Evolutionary conservation across 2,113 vertebrate species (phyloP).

Genomic region (Amblyornis subalaris): DNA sequence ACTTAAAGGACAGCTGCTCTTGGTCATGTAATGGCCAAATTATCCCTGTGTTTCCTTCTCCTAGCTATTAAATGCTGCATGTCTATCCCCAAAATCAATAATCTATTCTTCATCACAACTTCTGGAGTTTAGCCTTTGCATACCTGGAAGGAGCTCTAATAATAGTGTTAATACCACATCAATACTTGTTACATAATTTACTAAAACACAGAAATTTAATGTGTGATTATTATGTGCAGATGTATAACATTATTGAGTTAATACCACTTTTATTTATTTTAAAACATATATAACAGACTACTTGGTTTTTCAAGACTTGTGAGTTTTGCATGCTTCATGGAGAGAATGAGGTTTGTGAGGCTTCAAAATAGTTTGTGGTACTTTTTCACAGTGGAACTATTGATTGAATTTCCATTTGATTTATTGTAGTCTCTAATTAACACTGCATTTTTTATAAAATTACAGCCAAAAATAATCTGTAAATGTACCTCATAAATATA

Average conservation of each 20-base stretch:
- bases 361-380: neutral
- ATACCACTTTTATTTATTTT: neutral
- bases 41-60: neutral
- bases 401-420: neutral
- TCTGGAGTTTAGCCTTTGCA: neutral
- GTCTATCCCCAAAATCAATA: neutral
- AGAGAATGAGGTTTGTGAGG: neutral
- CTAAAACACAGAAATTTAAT: neutral
- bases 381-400: neutral
- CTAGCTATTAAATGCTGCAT: neutral
- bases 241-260: neutral
- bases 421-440: neutral
- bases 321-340: neutral
- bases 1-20: neutral
- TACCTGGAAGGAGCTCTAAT: neutral
- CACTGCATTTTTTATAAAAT: neutral
- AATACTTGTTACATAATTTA: neutral
- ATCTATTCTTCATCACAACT: rapidly evolving
- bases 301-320: neutral
- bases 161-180: neutral
- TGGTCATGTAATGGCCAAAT: neutral
- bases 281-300: neutral
- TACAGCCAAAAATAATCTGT: neutral
- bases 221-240: neutral
- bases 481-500: neutral